These are phyloP conservation scores for Apodemia duryi DNA, from an alignment of 2,888 invertebrate genomes.

Conservation along the genomic window DNA sequence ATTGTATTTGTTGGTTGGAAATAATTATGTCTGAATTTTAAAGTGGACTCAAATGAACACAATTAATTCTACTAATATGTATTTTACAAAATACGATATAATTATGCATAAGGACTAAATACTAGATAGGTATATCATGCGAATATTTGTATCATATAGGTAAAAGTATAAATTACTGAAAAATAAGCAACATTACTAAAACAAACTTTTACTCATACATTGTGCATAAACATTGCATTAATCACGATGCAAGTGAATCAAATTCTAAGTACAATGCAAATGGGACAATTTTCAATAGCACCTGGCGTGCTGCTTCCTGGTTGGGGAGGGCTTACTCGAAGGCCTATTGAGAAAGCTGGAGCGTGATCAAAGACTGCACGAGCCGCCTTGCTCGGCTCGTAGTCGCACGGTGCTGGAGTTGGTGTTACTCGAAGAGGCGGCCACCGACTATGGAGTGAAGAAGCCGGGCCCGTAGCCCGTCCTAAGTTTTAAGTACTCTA, in stretches of 20 bases:
- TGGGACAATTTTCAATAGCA: conserved; percentile 37
- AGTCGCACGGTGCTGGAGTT: conserved; percentile 95
- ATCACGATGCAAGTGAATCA: conserved; percentile 15
- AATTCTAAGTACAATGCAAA: not conserved
- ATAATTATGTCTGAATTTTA: no score
- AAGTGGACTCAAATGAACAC: no score
- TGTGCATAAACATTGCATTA: not conserved
- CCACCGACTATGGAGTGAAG: conserved; percentile 89
- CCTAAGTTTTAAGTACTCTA: conserved; percentile 39
- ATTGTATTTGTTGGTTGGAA: no score
- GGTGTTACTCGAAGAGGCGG: conserved; percentile 82
- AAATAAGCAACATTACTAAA: not conserved
- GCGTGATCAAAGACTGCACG: conserved; percentile 74
- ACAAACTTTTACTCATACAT: not conserved
- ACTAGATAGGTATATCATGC: not conserved
- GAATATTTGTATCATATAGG: not conserved
- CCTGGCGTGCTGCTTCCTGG: conserved; percentile 76
- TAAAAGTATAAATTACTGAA: not conserved
- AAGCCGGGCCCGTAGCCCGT: conserved; percentile 86
- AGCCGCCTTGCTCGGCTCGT: conserved; percentile 86
- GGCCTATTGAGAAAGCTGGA: conserved; percentile 82
- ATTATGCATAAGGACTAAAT: not conserved
- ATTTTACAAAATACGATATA: not conserved
- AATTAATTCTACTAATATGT: no score
- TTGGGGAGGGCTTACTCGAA: conserved; percentile 70